Evolutionary conservation across 2,797 vertebrate genomes (phyloP).

Genomic region (Bradypodion pumilum): DNA sequence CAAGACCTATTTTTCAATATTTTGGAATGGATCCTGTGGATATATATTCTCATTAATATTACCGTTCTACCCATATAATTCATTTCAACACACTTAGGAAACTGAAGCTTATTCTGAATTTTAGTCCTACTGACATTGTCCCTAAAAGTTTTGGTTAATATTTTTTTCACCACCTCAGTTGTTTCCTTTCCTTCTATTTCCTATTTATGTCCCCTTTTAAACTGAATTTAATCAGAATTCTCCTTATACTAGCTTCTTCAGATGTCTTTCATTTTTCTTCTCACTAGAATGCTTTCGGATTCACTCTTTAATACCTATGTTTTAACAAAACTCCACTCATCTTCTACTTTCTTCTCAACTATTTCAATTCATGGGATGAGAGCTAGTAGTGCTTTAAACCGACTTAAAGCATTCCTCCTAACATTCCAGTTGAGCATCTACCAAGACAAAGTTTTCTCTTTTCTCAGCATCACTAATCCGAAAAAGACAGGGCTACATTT

Average conservation of each 20-base stretch:
- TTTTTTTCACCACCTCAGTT: background rate
- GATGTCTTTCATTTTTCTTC: background rate
- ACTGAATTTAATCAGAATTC: background rate
- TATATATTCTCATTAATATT: too few relatives aligned
- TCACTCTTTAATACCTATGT: too few relatives aligned
- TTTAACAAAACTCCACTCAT: too few relatives aligned
- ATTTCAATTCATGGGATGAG: too few relatives aligned
- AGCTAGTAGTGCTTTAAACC: background rate
- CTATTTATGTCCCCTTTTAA: background rate
- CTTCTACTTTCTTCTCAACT: too few relatives aligned
- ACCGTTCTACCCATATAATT: too few relatives aligned
- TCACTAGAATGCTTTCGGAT: background rate
- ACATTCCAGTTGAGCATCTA: background rate
- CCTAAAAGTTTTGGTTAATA: background rate
- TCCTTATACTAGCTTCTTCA: background rate
- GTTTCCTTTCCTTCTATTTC: background rate
- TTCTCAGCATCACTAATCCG: background rate
- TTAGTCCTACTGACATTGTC: background rate
- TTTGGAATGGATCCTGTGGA: too few relatives aligned
- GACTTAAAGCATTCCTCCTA: background rate
- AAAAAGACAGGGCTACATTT: background rate
- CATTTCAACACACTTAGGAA: too few relatives aligned
- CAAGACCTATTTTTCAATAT: too few relatives aligned
- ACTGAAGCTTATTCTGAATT: background rate
- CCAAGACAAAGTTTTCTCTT: background rate